Base-by-base conservation (phyloP, 2,113 vertebrate species). In the Proterorhinus semilunaris region DNA sequence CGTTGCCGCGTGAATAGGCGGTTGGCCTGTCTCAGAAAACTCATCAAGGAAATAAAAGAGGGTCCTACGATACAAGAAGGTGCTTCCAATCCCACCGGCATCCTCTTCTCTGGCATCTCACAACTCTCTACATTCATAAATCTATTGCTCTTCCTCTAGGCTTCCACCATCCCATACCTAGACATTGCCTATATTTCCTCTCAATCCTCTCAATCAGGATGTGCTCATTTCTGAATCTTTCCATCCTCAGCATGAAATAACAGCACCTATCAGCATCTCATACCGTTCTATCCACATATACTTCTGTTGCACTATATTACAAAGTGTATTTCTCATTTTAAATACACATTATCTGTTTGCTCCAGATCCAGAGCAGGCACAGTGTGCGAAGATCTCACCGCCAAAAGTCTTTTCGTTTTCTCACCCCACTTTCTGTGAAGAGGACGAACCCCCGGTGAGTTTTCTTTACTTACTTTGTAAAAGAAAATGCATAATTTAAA, bases 371-470 rank as follows among this genome's bases (percentile, higher is more conserved):
- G 80, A 93, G 4, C 45, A 7, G 15, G 53, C 67, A 5, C 61
- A 75, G 8, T 42, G 27, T 58, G 74, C 83, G 73, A 83, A 59
- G 5, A 51, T 94, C 36, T 80, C 85, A 0, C 79, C 89, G 36
- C 83, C 85, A 68, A 78, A 54, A 57, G 50, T 95, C 43, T 84
- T 92, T 21, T 90, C 92, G 15, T 94, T 91, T 16, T 72, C 88
- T 47, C 94, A 95, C 43, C 93, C 94, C 0, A 69, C 72, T 43
- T 87, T 80, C 69, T 64, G 44, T 6, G 72, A 89, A 61, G 81
- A 88, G 50, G 78, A 76, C 2, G 80, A 66, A 6, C 91, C 92
- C 7, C 75, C 94, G 91, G 96, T 98, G 88, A 79, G 94, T 36
- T 36, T 21, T 92, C 64, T 65, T 61, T 61, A n/a, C 27, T 5